phyloP scores from a whole-genome alignment of 2,113 vertebrate species.

The Lutjanus erythropterus region DNA sequence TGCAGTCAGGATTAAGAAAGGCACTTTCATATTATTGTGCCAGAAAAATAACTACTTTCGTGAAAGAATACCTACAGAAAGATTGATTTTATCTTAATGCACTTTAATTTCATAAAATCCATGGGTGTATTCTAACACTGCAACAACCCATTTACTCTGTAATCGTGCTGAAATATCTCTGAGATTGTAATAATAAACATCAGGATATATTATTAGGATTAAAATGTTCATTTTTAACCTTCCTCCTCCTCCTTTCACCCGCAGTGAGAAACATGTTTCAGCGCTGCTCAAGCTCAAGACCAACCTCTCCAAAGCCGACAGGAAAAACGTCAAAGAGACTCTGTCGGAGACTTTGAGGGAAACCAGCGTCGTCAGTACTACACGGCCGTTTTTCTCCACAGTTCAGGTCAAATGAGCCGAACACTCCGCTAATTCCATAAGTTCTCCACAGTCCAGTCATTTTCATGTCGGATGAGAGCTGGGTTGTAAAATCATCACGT shows the following conservation, averaged over 20 bases:
- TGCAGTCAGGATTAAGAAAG: too few relatives aligned
- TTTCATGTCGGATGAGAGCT: not conserved
- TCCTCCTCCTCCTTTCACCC: not conserved
- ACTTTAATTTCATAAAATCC: too few relatives aligned
- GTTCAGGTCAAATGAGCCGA: slow-evolving; percentile 25
- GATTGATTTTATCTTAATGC: too few relatives aligned
- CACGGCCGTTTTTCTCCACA: slow-evolving; percentile 46
- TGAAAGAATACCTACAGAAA: not conserved
- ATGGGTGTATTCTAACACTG: too few relatives aligned
- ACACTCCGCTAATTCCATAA: too few relatives aligned
- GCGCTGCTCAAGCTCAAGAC: slow-evolving; percentile 91
- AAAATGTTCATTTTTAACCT: not conserved
- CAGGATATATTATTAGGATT: not conserved
- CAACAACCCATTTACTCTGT: too few relatives aligned
- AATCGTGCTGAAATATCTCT: not conserved
- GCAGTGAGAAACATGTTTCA: slow-evolving; percentile 89
- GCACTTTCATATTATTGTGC: not conserved
- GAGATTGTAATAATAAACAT: too few relatives aligned
- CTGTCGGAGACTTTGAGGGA: slow-evolving; percentile 66
- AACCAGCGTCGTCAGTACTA: fast-evolving
- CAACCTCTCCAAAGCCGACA: slow-evolving; percentile 81
- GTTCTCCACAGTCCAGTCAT: not conserved
- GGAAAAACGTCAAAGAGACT: slow-evolving; percentile 83
- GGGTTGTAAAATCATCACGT: not conserved
- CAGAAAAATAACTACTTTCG: not conserved